Base-by-base conservation (phyloP, 2,113 vertebrate species). In the Antennarius striatus region DNA sequence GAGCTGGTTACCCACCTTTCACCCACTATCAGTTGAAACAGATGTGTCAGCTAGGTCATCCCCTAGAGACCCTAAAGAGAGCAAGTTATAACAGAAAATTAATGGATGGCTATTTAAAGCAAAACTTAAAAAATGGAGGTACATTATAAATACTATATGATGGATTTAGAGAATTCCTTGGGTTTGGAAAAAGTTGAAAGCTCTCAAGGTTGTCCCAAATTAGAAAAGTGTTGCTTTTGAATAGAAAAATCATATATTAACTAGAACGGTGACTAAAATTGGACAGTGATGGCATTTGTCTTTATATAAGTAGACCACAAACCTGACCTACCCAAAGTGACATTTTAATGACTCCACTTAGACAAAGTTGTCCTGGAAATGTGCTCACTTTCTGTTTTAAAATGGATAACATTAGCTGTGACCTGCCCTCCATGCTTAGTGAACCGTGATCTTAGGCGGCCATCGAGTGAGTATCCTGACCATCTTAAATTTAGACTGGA, bases 231-330 rank as follows among this genome's bases (percentile, higher is more conserved):
- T 45, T 72, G 50, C 72, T 39, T 9, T 13, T 58, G 66, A 10
- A 65, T 48, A 49, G 43, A 75, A 40, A 40, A 77, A 70, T 56
- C 52, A 54, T 36, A 72, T 28, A 77, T 72, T 49, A 66, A 74
- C 59, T 63, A 75, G 76, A 62, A 69, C 68, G 58, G 36, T 29
- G 50, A 51, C 75, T 77, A 56, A 83, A 83, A 80, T 73, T 52
- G 71, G 63, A 62, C 51, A 12, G 67, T 73, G 68, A 83, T 77
- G 73, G 43, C 77, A 75, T 79, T 16, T 45, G 52, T 9, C 54
- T 78, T 69, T 78, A 66, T 82, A 83, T 76, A 67, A 36, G 9
- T 75, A 28, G 15, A 71, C 86, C 83, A 62, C 63, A 73, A 57
- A 43, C 42, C 42, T 43, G 42, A 43, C 42, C 11, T 12, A 11